Base-by-base conservation (phyloP, 1,140 invertebrate genomes). In the Pteromalus puparum region DNA sequence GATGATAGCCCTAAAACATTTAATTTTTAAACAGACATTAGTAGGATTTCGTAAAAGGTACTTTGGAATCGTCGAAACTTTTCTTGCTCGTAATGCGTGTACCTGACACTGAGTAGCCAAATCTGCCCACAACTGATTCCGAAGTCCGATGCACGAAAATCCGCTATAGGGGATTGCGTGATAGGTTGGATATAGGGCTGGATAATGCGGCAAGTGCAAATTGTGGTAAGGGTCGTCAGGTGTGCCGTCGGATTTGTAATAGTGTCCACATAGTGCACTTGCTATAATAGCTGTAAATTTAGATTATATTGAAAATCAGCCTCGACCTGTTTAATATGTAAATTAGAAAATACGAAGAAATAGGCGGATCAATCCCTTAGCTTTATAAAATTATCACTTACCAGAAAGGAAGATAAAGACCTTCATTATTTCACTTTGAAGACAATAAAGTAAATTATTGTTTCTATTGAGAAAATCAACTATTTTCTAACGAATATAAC, bases 161-260 rank as follows among this genome's bases (percentile, higher is more conserved):
- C 87, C 87, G 0, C 94, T 94, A 4, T 86, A 87, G 1, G 94
- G 94, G 0, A 94, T 90, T 15, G 86, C 87, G 24, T 88, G 88
- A 76, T 93, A 91, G 13, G 93, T 94, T 0, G 94, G 94, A 86
- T 94, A 91, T 1, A 94, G 89, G 0, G 94, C 94, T 0, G 94
- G 94, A 82, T 94, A 86, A 85, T 94, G 94, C 0, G 93, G 94
- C n/a, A 94, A 80, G 85, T 95, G 94, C 4, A 95, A 89, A 26
- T 92, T 90, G 85, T 94, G 94, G 88, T 94, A 95, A 72, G 92
- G 93, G 87, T 95, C 94, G 61, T 92, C 89, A 0, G 93, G 94
- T 18, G 87, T 90, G 3, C 88, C 88, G 65, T 90, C 88, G 18
- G 83, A 86, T 30, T 89, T 89, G 42, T 75, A 87, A 82, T 85